phyloP scores from a whole-genome alignment of 2,113 vertebrate genomes.

The Corythaeola cristata region DNA sequence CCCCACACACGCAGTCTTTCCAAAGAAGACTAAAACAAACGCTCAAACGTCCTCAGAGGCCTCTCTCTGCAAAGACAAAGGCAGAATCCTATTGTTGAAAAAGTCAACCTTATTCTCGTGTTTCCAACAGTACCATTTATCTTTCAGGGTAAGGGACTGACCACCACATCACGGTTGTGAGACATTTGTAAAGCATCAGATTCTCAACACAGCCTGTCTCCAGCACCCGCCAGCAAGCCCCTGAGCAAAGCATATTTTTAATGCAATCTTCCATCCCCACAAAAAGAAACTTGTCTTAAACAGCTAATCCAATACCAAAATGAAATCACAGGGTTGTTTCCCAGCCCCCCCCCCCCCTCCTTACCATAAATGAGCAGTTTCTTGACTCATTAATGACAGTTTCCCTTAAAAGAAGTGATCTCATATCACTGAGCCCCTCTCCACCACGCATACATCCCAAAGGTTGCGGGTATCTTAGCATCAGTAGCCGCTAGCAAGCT shows the following conservation, averaged over 20 bases:
- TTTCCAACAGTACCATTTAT: slow-evolving; percentile 78
- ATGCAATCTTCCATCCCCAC: slow-evolving; percentile 73
- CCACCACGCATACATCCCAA: slow-evolving; percentile 94
- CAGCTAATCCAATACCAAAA: slow-evolving; percentile 79
- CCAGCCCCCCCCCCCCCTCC: slow-evolving; percentile 73
- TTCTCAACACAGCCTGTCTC: slow-evolving; percentile 73
- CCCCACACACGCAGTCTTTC: slow-evolving; percentile 56
- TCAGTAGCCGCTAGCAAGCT: slow-evolving; percentile 87
- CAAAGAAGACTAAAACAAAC: slow-evolving; percentile 63
- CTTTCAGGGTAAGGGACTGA: slow-evolving; percentile 73
- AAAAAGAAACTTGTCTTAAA: slow-evolving; percentile 81
- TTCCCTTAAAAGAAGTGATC: slow-evolving; percentile 93
- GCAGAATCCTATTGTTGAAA: slow-evolving; percentile 80
- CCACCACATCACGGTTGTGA: slow-evolving; percentile 65
- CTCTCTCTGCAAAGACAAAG: slow-evolving; percentile 79
- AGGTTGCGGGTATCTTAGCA: slow-evolving; percentile 96
- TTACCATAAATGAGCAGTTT: slow-evolving; percentile 97
- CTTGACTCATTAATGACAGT: slow-evolving; percentile 93
- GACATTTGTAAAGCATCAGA: slow-evolving; percentile 78
- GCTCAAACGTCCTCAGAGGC: slow-evolving; percentile 75
- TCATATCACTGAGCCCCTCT: slow-evolving; percentile 91
- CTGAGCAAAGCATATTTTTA: slow-evolving; percentile 76
- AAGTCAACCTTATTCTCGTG: slow-evolving; percentile 79
- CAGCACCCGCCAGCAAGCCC: slow-evolving; percentile 73
- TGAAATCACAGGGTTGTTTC: slow-evolving; percentile 76